Percentiles rank a stretch among this genome's conserved stretches.
Evolutionary conservation across 2,797 vertebrate species (phyloP).

Genomic region (Periophthalmus magnuspinnatus): DNA sequence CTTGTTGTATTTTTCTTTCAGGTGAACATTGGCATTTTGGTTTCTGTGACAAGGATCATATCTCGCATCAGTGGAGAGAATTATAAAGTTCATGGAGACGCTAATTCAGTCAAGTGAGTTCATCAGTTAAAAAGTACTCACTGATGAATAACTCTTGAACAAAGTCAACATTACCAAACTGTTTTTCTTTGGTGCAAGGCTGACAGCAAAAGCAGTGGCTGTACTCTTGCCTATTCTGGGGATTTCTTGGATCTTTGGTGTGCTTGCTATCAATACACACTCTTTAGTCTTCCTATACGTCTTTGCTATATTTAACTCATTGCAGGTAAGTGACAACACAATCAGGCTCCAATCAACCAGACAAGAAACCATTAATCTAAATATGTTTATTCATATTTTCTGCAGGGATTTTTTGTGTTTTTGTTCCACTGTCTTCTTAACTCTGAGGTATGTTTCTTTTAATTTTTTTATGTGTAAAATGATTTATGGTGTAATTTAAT

Average conservation of each 20-base stretch:
- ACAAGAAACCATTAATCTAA: conserved; percentile 6
- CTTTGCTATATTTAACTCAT: conserved; percentile 93
- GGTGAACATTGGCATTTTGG: conserved; percentile 93
- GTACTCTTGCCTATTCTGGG: conserved; percentile 94
- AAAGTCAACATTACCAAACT: neutral
- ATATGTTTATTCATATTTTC: conserved; percentile 15
- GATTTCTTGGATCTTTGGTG: conserved; percentile 95
- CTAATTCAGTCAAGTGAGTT: conserved; percentile 92
- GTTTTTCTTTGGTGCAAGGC: conserved; percentile 66
- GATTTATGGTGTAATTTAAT: neutral
- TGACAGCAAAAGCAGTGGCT: conserved; percentile 93
- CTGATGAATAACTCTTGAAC: neutral
- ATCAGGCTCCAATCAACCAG: neutral
- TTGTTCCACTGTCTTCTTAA: conserved; percentile 97
- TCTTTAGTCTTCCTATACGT: conserved; percentile 90
- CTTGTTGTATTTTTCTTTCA: conserved; percentile 48
- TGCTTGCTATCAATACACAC: conserved; percentile 87
- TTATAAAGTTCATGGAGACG: conserved; percentile 91
- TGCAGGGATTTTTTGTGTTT: conserved; percentile 97
- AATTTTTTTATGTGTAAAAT: neutral
- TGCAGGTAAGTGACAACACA: conserved; percentile 80
- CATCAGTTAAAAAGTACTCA: too few species aligned
- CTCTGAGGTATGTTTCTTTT: conserved; percentile 85
- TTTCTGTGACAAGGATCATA: conserved; percentile 94
- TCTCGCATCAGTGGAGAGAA: conserved; percentile 94